phyloP scores from a whole-genome alignment of 2,113 vertebrate genomes.

The Nannobrachium achirus region DNA sequence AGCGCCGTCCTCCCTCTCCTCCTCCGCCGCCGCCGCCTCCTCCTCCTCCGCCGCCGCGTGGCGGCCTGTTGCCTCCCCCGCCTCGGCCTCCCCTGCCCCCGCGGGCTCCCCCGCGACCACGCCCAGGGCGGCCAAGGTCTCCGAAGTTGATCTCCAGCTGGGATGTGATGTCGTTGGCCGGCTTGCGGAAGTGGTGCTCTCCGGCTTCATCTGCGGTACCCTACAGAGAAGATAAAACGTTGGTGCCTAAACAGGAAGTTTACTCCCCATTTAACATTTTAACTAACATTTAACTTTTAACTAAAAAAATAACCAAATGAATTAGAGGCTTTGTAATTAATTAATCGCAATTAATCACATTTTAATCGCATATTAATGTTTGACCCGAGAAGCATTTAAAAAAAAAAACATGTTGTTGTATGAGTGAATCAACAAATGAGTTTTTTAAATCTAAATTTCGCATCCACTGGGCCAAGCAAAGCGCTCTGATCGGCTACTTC shows the following conservation, averaged over 20 bases:
- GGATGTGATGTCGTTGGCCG: conserved; percentile 98
- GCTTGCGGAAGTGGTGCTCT: conserved; percentile 98
- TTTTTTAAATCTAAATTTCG: too few species aligned
- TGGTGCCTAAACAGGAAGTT: too few species aligned
- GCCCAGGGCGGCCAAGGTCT: conserved; percentile 95
- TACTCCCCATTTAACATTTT: too few species aligned
- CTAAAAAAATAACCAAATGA: too few species aligned
- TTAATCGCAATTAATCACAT: too few species aligned
- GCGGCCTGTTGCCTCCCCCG: conserved; percentile 48
- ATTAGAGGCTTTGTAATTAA: too few species aligned
- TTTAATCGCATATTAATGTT: too few species aligned
- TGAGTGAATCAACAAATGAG: too few species aligned
- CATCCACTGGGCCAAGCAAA: too few species aligned
- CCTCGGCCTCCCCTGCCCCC: conserved; percentile 90
- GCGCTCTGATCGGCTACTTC: too few species aligned
- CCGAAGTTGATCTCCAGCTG: conserved; percentile 99
- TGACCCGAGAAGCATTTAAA: too few species aligned
- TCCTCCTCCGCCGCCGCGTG: background rate
- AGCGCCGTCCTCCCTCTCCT: conserved; percentile 82
- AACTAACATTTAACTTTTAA: too few species aligned
- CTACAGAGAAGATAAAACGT: conserved; percentile 43
- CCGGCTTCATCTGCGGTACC: conserved; percentile 85
- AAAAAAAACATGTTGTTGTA: background rate
- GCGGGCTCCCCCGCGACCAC: conserved; percentile 91
- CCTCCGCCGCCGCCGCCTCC: conserved; percentile 4